Evolutionary conservation across 2,888 invertebrate species (phyloP).

Genomic region (Lutraria lutraria): DNA sequence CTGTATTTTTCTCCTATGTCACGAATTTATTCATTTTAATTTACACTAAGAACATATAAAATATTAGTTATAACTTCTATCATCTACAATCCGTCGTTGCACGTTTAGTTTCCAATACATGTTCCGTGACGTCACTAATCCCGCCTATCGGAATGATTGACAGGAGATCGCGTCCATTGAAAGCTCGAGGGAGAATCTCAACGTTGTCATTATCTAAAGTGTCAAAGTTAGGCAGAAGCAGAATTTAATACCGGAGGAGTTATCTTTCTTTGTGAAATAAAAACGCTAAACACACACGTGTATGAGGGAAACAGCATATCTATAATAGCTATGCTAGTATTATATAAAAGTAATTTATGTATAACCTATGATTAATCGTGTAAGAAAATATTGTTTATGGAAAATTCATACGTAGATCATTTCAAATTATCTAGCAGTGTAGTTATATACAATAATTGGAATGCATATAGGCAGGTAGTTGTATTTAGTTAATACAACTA

Average conservation of each 20-base stretch:
- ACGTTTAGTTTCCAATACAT: constrained; percentile 69
- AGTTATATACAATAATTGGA: too few species aligned
- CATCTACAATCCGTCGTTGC: constrained; percentile 49
- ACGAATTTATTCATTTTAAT: constrained; percentile 37
- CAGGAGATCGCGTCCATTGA: constrained; percentile 52
- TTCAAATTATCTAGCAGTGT: too few species aligned
- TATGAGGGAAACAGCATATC: too few species aligned
- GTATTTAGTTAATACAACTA: too few species aligned
- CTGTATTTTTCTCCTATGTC: neutral
- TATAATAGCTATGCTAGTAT: too few species aligned
- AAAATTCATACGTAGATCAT: too few species aligned
- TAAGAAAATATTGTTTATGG: too few species aligned
- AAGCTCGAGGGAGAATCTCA: constrained; percentile 57
- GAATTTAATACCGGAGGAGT: neutral
- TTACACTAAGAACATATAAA: constrained; percentile 24
- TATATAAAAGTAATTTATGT: too few species aligned
- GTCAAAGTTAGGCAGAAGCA: constrained; percentile 20
- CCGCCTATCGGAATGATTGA: constrained; percentile 70
- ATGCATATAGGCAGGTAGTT: too few species aligned
- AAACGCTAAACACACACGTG: neutral
- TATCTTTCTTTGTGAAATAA: constrained; percentile 20
- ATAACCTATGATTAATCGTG: too few species aligned
- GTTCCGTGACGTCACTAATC: constrained; percentile 70
- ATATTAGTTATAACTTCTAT: constrained; percentile 42
- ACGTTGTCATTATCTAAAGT: neutral